phyloP scores from a whole-genome alignment of 2,113 vertebrate genomes.

The Cryptomyrus ogoouensis region DNA sequence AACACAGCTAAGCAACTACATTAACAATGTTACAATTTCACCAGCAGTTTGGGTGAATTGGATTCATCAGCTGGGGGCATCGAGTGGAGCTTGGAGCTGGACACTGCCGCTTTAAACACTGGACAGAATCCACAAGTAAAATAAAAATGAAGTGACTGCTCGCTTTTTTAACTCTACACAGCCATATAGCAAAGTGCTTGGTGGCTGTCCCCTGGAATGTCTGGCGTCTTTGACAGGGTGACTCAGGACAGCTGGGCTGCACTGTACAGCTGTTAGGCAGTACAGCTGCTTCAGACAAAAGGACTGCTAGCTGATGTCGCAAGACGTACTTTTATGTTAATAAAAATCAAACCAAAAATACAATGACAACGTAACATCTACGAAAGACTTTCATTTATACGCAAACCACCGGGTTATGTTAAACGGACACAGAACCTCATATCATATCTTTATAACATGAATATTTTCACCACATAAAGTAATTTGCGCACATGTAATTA shows the following conservation, averaged over 20 bases:
- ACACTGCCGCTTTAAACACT: not conserved
- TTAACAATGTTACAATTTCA: not conserved
- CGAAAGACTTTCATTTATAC: not conserved
- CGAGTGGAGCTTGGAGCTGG: not conserved
- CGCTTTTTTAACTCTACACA: not conserved
- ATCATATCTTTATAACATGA: not conserved
- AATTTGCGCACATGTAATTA: not conserved
- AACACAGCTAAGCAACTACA: not conserved
- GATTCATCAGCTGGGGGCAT: not conserved
- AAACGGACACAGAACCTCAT: not conserved
- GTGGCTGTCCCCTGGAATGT: constrained; percentile 55
- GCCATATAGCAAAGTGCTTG: not conserved
- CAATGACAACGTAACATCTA: not conserved
- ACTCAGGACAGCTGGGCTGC: constrained; percentile 20
- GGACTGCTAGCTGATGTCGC: not conserved
- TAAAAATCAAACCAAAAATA: not conserved
- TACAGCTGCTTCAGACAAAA: constrained; percentile 15
- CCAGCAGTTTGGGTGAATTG: not conserved
- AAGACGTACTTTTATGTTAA: not conserved
- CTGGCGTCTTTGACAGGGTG: constrained; percentile 53
- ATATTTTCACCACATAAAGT: not conserved
- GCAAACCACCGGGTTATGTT: not conserved
- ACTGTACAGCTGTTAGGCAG: constrained; percentile 19
- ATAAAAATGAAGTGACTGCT: constrained; percentile 4
- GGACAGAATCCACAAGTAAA: not conserved